Evolutionary conservation across 2,113 vertebrate species (phyloP), one percentile per base, ranked within the genome.

Genomic region (Ammodytes dubius): DNA sequence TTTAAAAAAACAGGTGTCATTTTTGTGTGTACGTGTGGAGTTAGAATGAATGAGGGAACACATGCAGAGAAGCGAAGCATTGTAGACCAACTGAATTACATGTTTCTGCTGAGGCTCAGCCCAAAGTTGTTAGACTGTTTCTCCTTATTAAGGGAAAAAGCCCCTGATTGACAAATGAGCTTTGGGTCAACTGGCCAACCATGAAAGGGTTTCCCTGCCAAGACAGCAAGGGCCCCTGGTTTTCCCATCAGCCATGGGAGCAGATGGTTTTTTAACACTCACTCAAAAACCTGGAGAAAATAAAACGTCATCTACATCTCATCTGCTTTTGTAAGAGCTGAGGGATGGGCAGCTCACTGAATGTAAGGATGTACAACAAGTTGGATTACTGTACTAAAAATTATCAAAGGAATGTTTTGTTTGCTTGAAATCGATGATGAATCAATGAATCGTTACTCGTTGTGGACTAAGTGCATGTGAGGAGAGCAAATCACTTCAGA

Each of bases 191-290:
- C 72, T 77, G 73, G 40, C 68, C 79, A 74, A 86, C 43, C 83
- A 71, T 88, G 70, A 84, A 68, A 37, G 78, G 65, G 79, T 74
- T 87, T 88, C 68, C 65, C 83, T 84, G 82, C 87, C 86, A 88
- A 88, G 59, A 50, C 83, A 64, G 74, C 46, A 59, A 60, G 67
- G 27, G 78, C 82, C 66, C 72, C 82, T 88, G 87, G 72, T 54
- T 88, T 92, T 90, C 77, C 82, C 82, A 85, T 92, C 89, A 92
- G 77, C 70, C 72, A 74, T 40, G 4, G 67, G 46, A 87, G 76
- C 92, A 91, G 85, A 86, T 91, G 88, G 81, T 90, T 92, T 27
- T 27, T 27, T 86, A 84, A 76, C 73, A 82, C 77, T 91, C 70
- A 70, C 76, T 77, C 57, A 59, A 60, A 79, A 39, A 64, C 64